These are phyloP conservation scores for Sceliomorpha sp. DNA, from an alignment of 2,888 invertebrate species.

Conservation along the genomic window DNA sequence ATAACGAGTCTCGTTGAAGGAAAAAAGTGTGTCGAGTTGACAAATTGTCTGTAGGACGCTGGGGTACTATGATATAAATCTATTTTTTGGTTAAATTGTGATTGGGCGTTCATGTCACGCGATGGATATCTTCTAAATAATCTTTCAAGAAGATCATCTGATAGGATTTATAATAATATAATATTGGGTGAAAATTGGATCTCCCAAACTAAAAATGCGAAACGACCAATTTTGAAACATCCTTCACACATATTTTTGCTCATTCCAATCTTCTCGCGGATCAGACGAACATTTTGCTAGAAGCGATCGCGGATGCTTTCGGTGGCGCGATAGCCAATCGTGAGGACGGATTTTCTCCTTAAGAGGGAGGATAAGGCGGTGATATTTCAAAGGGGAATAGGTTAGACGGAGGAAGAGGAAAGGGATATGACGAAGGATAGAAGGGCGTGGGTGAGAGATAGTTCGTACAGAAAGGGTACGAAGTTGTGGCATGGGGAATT, in stretches of 20 bases:
- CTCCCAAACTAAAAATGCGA: constrained; percentile 39
- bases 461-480: constrained; percentile 60
- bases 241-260: constrained; percentile 36
- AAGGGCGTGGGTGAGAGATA: constrained; percentile 44
- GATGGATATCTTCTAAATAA: no score
- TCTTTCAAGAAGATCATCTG: no score
- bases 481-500: constrained; percentile 63
- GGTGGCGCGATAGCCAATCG: constrained; percentile 50
- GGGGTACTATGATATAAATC: no score
- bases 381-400: constrained; percentile 70
- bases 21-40: no score
- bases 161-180: no score
- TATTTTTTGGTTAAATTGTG: no score
- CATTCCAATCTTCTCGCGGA: constrained; percentile 26
- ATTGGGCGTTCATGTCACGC: no score
- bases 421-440: constrained; percentile 57
- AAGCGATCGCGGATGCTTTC: constrained; percentile 41
- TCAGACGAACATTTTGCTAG: constrained; percentile 31
- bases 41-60: no score
- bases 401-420: constrained; percentile 62
- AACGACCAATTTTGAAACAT: constrained; percentile 36
- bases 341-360: constrained; percentile 50
- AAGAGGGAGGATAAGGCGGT: constrained; percentile 54
- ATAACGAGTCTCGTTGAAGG: no score
- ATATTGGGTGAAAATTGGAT: no score